A percentile compares a stretch with the other conserved stretches of the same genome.
phyloP scores from a whole-genome alignment of 2,888 invertebrate species.

The Netelia inedita region DNA sequence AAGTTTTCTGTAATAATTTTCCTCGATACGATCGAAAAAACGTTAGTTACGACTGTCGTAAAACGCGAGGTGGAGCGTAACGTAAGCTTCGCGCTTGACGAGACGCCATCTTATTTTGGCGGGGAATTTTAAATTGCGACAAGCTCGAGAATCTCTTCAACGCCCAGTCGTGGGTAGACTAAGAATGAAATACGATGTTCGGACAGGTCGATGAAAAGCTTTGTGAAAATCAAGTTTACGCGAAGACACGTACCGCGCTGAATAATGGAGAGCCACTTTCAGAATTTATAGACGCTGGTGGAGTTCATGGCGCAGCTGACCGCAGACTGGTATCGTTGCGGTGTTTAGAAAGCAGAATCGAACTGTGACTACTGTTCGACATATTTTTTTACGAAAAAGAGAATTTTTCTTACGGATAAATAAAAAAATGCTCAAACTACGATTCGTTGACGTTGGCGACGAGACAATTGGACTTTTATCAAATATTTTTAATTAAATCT shows the following conservation, averaged over 20 bases:
- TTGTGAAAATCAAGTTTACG: slow-evolving; percentile 20
- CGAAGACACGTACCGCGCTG: slow-evolving; percentile 24
- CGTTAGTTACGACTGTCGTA: neutral
- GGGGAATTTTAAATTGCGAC: neutral
- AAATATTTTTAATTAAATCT: too few relatives aligned
- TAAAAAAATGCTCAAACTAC: neutral
- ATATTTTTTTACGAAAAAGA: slow-evolving; percentile 26
- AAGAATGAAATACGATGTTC: slow-evolving; percentile 8
- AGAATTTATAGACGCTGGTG: slow-evolving; percentile 45
- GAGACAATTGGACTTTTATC: too few relatives aligned
- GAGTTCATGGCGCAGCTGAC: slow-evolving; percentile 20
- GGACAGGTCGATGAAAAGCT: neutral
- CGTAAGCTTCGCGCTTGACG: neutral
- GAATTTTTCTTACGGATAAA: neutral
- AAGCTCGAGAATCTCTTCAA: neutral
- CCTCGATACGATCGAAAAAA: neutral
- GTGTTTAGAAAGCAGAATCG: slow-evolving; percentile 57
- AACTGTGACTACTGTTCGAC: neutral
- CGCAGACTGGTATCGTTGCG: slow-evolving; percentile 49
- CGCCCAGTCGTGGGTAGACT: neutral
- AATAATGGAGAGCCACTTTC: slow-evolving; percentile 59
- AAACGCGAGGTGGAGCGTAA: neutral
- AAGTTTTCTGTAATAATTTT: neutral
- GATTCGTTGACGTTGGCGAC: neutral
- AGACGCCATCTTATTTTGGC: neutral